Evolutionary conservation across 64 coral and sea anemone genomes (phyloP).

Genomic region (Hydrozoanthus tunicans): DNA sequence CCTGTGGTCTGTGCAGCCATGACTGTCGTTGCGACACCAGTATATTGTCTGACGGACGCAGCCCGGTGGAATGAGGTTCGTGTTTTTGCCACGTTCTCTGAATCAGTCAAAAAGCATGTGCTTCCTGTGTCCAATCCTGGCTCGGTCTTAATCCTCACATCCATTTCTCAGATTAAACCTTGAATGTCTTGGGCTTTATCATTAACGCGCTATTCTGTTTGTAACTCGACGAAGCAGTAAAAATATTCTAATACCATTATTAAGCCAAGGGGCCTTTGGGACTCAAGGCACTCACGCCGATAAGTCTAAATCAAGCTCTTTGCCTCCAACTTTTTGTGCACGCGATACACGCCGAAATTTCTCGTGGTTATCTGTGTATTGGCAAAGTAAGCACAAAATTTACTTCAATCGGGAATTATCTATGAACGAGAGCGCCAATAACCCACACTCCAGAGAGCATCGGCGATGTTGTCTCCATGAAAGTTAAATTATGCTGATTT

Average conservation of each 20-base stretch:
- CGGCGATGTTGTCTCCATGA: conserved; percentile 16
- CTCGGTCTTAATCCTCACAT: conserved; percentile 30
- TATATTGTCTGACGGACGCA: background rate
- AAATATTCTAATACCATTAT: conserved; percentile 44
- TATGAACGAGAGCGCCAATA: too few species aligned
- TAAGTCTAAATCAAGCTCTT: conserved; percentile 8
- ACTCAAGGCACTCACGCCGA: conserved; percentile 32
- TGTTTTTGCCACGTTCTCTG: conserved; percentile 37
- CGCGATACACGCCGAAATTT: conserved; percentile 9
- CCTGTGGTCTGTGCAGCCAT: background rate
- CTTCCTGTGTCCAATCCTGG: background rate
- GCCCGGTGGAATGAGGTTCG: background rate
- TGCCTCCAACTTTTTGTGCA: background rate
- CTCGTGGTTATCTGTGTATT: background rate
- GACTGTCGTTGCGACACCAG: background rate
- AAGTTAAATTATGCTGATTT: conserved; percentile 61
- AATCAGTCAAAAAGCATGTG: conserved; percentile 35
- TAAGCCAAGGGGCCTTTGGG: conserved; percentile 19
- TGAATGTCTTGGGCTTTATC: background rate
- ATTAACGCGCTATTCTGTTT: background rate
- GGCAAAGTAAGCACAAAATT: too few species aligned
- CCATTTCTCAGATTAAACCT: background rate
- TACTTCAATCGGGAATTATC: too few species aligned
- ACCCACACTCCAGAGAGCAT: conserved; percentile 17
- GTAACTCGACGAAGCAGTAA: conserved; percentile 29